Evolutionary conservation across 53 echinoderm and acorn worm species (phyloP).

Genomic region (Crossaster papposus): DNA sequence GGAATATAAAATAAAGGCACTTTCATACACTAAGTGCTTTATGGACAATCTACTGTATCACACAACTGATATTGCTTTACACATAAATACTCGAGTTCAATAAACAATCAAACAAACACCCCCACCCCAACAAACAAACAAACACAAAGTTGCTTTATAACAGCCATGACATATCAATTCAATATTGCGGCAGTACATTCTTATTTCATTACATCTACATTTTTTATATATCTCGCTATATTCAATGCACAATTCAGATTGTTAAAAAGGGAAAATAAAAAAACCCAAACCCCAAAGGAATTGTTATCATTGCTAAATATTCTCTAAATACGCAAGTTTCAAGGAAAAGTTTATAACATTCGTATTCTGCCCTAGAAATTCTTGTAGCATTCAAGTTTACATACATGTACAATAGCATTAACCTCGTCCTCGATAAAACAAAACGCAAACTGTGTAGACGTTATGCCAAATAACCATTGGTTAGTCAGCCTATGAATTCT

Average conservation of each 20-base stretch:
- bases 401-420: too few species aligned
- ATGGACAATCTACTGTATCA: neutral
- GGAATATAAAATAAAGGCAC: constrained; percentile 37
- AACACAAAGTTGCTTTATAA: neutral
- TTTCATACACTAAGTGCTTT: constrained; percentile 27
- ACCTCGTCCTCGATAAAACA: too few species aligned
- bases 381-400: too few species aligned
- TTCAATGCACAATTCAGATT: constrained; percentile 27
- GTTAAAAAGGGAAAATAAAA: constrained; percentile 2
- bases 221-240: neutral
- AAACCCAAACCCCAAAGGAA: neutral
- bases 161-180: neutral
- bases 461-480: too few species aligned
- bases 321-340: too few species aligned
- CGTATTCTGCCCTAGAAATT: too few species aligned
- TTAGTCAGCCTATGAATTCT: neutral
- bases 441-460: too few species aligned
- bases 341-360: too few species aligned
- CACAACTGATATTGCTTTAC: constrained; percentile 29
- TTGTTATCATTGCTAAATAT: too few species aligned
- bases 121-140: too few species aligned
- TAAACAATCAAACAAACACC: too few species aligned
- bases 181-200: constrained; percentile 34
- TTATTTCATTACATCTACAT: constrained; percentile 19
- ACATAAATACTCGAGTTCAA: constrained; percentile 29